phyloP scores from a whole-genome alignment of 1,140 invertebrate species.

The Ceratina calcarata region DNA sequence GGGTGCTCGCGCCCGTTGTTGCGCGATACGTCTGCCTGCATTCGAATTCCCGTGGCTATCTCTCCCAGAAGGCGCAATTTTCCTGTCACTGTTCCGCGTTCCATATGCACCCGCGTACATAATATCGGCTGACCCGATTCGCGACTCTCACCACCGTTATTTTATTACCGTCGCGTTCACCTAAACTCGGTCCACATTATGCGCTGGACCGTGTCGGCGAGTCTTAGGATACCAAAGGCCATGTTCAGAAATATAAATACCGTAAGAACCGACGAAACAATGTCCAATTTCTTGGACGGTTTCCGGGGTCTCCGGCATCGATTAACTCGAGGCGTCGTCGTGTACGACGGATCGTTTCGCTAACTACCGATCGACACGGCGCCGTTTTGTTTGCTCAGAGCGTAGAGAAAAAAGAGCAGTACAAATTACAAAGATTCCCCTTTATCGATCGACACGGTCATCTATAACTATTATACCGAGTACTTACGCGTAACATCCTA shows the following conservation, averaged over 20 bases:
- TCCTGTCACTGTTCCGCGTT: neutral
- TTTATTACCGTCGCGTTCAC: slow-evolving; percentile 39
- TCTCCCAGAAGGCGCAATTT: slow-evolving; percentile 31
- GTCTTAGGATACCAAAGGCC: too few species aligned
- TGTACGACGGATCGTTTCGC: neutral
- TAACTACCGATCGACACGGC: neutral
- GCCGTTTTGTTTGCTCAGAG: slow-evolving; percentile 9
- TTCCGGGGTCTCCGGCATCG: too few species aligned
- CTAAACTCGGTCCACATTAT: slow-evolving; percentile 32
- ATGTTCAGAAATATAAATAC: too few species aligned
- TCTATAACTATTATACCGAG: slow-evolving; percentile 53
- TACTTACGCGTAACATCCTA: slow-evolving; percentile 57
- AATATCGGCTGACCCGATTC: slow-evolving; percentile 52
- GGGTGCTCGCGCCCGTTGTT: neutral
- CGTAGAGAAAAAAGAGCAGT: slow-evolving; percentile 14
- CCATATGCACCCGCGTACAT: neutral
- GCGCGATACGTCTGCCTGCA: slow-evolving; percentile 1
- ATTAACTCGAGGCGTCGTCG: too few species aligned
- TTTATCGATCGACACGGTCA: slow-evolving; percentile 56
- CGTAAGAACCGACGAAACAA: too few species aligned
- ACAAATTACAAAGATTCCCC: slow-evolving; percentile 45
- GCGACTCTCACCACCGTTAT: slow-evolving; percentile 27
- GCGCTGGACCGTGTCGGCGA: neutral
- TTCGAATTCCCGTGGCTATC: slow-evolving; percentile 42
- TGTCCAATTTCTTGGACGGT: too few species aligned